Evolutionary conservation across 2,888 invertebrate species (phyloP), one percentile per base, ranked within the genome.

Genomic region (Drosophila vallismaia): DNA sequence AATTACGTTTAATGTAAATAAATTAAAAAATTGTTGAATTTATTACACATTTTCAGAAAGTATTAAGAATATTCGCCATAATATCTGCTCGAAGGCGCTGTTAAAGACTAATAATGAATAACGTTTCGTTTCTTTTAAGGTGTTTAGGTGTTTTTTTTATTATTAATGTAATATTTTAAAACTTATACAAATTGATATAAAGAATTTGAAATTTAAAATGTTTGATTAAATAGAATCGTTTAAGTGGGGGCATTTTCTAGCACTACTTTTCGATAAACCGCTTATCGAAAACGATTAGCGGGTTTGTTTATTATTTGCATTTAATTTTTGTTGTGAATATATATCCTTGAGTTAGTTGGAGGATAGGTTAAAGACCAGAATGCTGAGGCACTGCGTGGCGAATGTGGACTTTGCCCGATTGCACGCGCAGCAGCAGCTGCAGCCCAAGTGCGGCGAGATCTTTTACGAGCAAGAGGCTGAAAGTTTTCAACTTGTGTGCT

Each of bases 381-480:
- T 84, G 83, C 71, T 83, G 5, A 88, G 78, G 58, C 84, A 79
- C 62, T 80, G 88, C 63, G 49, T 84, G 6, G 48, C 68, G 29
- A 74, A 84, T 64, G 71, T 77, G 31, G 81, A 86, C 44, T 78
- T 74, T 6, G 53, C 60, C 26, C 86, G 70, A 0, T 57, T 87
- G 48, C 74, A 76, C 42, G 80, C 66, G 45, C 77, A 76, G 24
- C 76, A 77, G 31, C 69, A 71, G 24, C n/a, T 70, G 48, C 86
- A 44, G 1, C 76, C 86, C 9, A 84, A 84, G 50, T 84, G 84
- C n/a, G 84, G 84, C 10, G 88, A 88, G 36, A 86, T 84, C 63
- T 84, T 78, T 46, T 84, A 76, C 29, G 84, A 86, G 29, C 72
- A 69, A 52, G 81, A 76, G 40, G 50, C 51, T 4, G 62, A 69